These are phyloP conservation scores for Propithecus coquereli DNA, from an alignment of 2,113 vertebrate genomes.

Conservation along the genomic window DNA sequence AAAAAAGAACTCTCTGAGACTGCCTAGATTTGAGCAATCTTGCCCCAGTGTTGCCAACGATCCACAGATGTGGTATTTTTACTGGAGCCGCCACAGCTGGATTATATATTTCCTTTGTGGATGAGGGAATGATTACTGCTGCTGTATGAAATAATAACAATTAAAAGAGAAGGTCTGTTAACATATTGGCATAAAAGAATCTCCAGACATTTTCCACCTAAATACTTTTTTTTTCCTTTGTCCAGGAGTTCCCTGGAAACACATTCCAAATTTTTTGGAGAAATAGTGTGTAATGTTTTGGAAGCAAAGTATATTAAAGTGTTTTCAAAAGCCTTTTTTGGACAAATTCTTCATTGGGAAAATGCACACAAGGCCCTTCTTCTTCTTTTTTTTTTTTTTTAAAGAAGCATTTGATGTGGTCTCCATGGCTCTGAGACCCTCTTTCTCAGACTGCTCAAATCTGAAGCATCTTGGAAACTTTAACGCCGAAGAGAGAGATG, in stretches of 20 bases:
- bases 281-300: slow-evolving; percentile 59
- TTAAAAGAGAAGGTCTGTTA: slow-evolving; percentile 68
- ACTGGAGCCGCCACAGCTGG: slow-evolving; percentile 71
- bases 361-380: not conserved
- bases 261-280: slow-evolving; percentile 33
- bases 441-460: not conserved
- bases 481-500: not conserved
- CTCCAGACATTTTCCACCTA: slow-evolving; percentile 51
- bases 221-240: not conserved
- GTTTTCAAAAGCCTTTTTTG: slow-evolving; percentile 63
- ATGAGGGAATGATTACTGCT: slow-evolving; percentile 72
- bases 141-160: slow-evolving; percentile 58
- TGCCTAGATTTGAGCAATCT: slow-evolving; percentile 6
- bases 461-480: not conserved
- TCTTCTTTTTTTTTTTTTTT: not conserved
- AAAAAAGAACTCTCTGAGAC: slow-evolving; percentile 38
- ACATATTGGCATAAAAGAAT: slow-evolving; percentile 56
- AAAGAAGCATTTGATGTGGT: slow-evolving; percentile 10
- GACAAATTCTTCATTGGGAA: slow-evolving; percentile 43
- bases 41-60: slow-evolving; percentile 53
- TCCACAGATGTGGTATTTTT: slow-evolving; percentile 81
- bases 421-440: not conserved
- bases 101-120: slow-evolving; percentile 79
- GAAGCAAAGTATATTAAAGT: slow-evolving; percentile 6
- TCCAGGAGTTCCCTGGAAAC: slow-evolving; percentile 62